A percentile compares a stretch with the other conserved stretches of the same genome.
phyloP scores from a whole-genome alignment of 2,888 invertebrate genomes.

The Melipona beecheii region DNA sequence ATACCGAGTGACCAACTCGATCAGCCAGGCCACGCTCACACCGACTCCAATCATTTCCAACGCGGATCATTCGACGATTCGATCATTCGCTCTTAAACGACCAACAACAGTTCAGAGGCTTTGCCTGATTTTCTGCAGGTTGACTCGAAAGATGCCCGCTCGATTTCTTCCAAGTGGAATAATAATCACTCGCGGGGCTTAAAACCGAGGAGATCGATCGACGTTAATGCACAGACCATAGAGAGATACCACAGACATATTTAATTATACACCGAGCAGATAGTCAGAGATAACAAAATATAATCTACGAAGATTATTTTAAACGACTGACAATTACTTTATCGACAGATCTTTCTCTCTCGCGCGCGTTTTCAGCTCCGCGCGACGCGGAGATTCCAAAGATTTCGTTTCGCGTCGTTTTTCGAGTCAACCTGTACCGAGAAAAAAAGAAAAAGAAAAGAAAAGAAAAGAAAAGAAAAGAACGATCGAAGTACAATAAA shows the following conservation, averaged over 20 bases:
- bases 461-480: no score
- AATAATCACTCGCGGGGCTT: not conserved
- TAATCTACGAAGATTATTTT: not conserved
- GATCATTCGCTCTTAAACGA: not conserved
- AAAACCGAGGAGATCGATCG: not conserved
- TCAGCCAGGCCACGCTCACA: slow-evolving; percentile 25
- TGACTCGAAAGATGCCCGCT: not conserved
- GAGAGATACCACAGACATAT: slow-evolving; percentile 22
- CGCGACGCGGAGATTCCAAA: no score
- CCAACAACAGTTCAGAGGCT: slow-evolving; percentile 18
- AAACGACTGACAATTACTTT: slow-evolving; percentile 3
- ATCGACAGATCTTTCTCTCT: not conserved
- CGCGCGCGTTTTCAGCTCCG: not conserved
- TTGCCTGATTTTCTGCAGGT: slow-evolving; percentile 9
- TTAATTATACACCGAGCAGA: slow-evolving; percentile 7
- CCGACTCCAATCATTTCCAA: slow-evolving; percentile 22
- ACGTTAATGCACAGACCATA: slow-evolving; percentile 6
- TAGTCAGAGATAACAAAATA: slow-evolving; percentile 11
- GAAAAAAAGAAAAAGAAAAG: not conserved
- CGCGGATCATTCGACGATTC: slow-evolving; percentile 19
- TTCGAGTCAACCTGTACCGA: not conserved
- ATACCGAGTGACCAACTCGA: slow-evolving; percentile 5
- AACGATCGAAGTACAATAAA: not conserved
- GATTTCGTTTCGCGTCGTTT: not conserved
- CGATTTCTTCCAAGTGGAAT: not conserved